Conservation (phyloP, 2,797 vertebrate genomes). For the Acridotheres tristis region DNA sequence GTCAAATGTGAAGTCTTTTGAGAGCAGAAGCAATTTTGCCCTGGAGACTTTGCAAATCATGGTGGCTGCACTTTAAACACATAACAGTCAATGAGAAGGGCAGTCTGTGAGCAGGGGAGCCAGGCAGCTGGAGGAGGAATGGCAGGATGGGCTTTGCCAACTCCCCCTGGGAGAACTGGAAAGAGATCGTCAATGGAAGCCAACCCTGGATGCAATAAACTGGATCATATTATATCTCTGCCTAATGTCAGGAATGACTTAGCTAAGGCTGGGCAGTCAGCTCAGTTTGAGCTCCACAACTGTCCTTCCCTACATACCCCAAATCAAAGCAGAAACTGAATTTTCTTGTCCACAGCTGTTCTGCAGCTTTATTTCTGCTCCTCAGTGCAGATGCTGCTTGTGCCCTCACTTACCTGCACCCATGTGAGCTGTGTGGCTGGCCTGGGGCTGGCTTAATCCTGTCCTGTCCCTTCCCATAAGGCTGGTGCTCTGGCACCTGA, state of each 20-base stretch:
- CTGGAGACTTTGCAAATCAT: background rate
- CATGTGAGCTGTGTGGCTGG: background rate
- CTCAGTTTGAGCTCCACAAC: background rate
- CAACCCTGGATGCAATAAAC: background rate
- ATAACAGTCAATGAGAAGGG: background rate
- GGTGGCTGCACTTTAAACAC: background rate
- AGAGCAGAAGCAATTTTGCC: background rate
- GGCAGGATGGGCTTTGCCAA: background rate
- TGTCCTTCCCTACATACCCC: background rate
- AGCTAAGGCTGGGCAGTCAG: background rate
- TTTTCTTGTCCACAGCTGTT: background rate
- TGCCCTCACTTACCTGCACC: accelerated
- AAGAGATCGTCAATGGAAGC: accelerated
- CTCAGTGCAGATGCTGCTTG: accelerated
- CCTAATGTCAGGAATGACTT: background rate
- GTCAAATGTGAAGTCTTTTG: background rate
- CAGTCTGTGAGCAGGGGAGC: background rate
- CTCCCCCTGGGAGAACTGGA: background rate
- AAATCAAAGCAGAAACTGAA: background rate
- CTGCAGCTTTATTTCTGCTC: background rate
- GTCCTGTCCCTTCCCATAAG: background rate
- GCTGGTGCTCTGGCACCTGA: background rate
- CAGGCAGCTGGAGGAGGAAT: accelerated
- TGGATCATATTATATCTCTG: background rate
- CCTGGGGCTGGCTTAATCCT: background rate